Conservation (phyloP, 2,888 invertebrate species). For the Branchipolynoe longqiensis region DNA sequence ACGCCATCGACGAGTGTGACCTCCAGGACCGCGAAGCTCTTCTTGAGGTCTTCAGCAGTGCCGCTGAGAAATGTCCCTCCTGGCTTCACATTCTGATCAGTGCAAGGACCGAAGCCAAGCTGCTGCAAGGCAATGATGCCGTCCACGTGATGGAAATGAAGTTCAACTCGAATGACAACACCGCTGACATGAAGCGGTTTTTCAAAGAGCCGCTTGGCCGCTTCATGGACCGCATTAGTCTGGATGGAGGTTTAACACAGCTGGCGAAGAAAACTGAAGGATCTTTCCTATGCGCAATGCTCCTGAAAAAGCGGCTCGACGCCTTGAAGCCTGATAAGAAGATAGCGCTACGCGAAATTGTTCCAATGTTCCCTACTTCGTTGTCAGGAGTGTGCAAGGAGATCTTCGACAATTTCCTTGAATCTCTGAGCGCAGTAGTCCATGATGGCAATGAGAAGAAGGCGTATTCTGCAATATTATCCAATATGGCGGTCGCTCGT, state of each 20-base stretch:
- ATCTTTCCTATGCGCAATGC: conserved; percentile 64
- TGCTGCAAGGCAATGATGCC: conserved; percentile 51
- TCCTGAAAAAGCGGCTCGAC: conserved; percentile 59
- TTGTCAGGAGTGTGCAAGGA: conserved; percentile 56
- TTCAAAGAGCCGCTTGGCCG: conserved; percentile 65
- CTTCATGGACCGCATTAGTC: conserved; percentile 68
- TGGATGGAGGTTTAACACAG: conserved; percentile 68
- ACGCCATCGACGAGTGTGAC: conserved; percentile 68
- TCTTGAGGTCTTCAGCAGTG: conserved; percentile 58
- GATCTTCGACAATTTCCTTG: conserved; percentile 60
- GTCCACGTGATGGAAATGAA: conserved; percentile 64
- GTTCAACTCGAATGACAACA: conserved; percentile 61
- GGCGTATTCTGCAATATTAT: conserved; percentile 44
- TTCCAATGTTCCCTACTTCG: conserved; percentile 63
- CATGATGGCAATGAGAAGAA: conserved; percentile 5
- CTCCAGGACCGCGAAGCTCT: conserved; percentile 54
- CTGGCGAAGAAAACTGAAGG: conserved; percentile 66
- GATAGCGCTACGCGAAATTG: conserved; percentile 66
- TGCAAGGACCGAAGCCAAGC: conserved; percentile 38
- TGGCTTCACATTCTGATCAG: conserved; percentile 66
- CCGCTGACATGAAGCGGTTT: conserved; percentile 65
- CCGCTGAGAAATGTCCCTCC: conserved; percentile 61
- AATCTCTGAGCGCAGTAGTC: conserved; percentile 25
- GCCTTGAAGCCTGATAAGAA: conserved; percentile 55
- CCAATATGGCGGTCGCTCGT: conserved; percentile 27